phyloP scores from a whole-genome alignment of 2,797 vertebrate species.

The Sparidentex hasta region DNA sequence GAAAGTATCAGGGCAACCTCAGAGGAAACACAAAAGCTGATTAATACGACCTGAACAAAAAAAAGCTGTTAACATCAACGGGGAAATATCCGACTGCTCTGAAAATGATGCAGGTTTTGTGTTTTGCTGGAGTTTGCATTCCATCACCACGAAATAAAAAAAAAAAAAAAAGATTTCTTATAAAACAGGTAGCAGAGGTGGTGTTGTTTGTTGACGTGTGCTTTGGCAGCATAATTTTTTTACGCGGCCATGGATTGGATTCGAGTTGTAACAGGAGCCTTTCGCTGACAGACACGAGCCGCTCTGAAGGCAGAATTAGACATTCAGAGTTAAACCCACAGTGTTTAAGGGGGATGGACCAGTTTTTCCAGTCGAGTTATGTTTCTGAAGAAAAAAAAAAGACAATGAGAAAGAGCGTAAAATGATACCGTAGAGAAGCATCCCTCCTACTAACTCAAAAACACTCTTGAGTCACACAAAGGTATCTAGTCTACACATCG shows the following conservation, averaged over 20 bases:
- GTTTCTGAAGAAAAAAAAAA: conserved; percentile 16
- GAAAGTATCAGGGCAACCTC: neutral
- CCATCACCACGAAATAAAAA: neutral
- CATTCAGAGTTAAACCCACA: neutral
- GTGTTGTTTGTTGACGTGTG: neutral
- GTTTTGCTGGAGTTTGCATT: neutral
- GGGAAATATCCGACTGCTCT: neutral
- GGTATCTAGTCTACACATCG: neutral
- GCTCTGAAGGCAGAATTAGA: conserved; percentile 3
- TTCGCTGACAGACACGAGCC: neutral
- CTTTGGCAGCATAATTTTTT: neutral
- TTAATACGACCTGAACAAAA: neutral
- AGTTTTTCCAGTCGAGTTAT: conserved; percentile 26
- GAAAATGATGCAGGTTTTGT: neutral
- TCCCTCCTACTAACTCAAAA: neutral
- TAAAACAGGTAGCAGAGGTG: neutral
- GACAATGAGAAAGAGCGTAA: neutral
- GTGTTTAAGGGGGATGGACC: conserved; percentile 1
- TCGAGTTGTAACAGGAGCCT: conserved; percentile 1
- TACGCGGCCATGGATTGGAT: neutral
- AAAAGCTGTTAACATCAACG: neutral
- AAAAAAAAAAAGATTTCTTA: neutral
- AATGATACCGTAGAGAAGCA: neutral
- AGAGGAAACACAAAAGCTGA: neutral
- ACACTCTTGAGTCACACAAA: neutral